Percentiles rank a stretch among this genome's conserved stretches.
phyloP scores from a whole-genome alignment of 2,888 invertebrate species.

The Plagodis pulveraria region DNA sequence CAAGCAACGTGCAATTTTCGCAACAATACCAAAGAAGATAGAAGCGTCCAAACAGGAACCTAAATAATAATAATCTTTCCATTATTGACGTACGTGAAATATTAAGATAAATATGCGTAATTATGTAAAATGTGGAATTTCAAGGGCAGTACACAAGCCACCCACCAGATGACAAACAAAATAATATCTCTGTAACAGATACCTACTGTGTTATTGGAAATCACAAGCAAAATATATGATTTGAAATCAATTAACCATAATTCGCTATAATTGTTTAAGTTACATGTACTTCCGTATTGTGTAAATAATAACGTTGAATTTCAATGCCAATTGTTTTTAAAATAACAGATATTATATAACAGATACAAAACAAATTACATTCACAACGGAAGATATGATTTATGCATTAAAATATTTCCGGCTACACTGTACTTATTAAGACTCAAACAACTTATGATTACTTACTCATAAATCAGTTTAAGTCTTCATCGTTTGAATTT shows the following conservation, averaged over 20 bases:
- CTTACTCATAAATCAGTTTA: too few relatives aligned
- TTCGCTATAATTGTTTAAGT: not conserved
- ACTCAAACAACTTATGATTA: too few relatives aligned
- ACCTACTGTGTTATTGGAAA: constrained; percentile 20
- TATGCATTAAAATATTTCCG: constrained; percentile 2
- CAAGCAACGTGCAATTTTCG: too few relatives aligned
- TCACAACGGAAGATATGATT: not conserved
- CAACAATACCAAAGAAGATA: too few relatives aligned
- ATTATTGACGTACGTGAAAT: too few relatives aligned
- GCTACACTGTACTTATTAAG: not conserved
- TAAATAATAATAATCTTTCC: too few relatives aligned
- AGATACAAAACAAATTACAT: constrained; percentile 1
- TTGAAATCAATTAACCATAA: constrained; percentile 4
- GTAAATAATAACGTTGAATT: constrained; percentile 13
- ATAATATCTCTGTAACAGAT: constrained; percentile 29
- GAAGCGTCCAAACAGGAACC: too few relatives aligned
- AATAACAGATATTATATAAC: constrained; percentile 15
- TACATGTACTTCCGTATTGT: not conserved
- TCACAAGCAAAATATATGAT: constrained; percentile 18
- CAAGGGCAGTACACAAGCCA: constrained; percentile 30
- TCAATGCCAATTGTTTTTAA: constrained; percentile 13
- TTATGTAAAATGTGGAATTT: constrained; percentile 18
- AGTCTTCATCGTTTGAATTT: too few relatives aligned
- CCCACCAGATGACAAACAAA: constrained; percentile 34
- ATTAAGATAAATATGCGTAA: not conserved